A percentile compares a stretch with the other conserved stretches of the same genome.
These are phyloP conservation scores for Ochropleura leucogaster DNA, from an alignment of 2,888 invertebrate genomes.

Conservation along the genomic window DNA sequence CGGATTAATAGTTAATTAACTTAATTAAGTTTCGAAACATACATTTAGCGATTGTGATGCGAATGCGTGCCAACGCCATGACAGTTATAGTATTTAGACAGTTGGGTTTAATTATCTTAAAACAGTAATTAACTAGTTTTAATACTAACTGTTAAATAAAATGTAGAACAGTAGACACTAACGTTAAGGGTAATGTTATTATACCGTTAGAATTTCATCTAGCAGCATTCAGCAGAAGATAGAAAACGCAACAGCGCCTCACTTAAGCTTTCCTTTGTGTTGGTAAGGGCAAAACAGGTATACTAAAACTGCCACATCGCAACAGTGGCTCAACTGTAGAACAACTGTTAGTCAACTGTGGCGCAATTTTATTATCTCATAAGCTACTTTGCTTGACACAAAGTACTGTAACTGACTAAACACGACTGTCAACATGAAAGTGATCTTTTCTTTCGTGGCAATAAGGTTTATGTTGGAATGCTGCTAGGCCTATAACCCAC, in stretches of 20 bases:
- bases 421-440: background rate
- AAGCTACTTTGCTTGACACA: slow-evolving; percentile 28
- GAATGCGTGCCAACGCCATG: slow-evolving; percentile 28
- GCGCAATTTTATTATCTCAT: slow-evolving; percentile 20
- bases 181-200: background rate
- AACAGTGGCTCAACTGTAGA: background rate
- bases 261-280: background rate
- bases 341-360: background rate
- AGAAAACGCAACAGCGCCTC: background rate
- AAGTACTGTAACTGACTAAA: slow-evolving; percentile 15
- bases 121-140: background rate
- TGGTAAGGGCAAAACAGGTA: background rate
- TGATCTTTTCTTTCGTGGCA: background rate
- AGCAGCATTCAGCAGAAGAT: background rate
- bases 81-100: slow-evolving; percentile 26
- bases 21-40: slow-evolving; percentile 57
- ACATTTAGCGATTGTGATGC: slow-evolving; percentile 41
- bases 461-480: background rate
- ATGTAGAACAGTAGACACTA: background rate
- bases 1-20: slow-evolving; percentile 47
- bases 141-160: slow-evolving; percentile 5
- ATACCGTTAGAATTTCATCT: background rate
- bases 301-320: background rate
- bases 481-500: slow-evolving; percentile 7
- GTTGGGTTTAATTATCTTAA: slow-evolving; percentile 30